Evolutionary conservation across 2,113 vertebrate genomes (phyloP), one percentile per base, ranked within the genome.

Genomic region (Eolophus roseicapilla): DNA sequence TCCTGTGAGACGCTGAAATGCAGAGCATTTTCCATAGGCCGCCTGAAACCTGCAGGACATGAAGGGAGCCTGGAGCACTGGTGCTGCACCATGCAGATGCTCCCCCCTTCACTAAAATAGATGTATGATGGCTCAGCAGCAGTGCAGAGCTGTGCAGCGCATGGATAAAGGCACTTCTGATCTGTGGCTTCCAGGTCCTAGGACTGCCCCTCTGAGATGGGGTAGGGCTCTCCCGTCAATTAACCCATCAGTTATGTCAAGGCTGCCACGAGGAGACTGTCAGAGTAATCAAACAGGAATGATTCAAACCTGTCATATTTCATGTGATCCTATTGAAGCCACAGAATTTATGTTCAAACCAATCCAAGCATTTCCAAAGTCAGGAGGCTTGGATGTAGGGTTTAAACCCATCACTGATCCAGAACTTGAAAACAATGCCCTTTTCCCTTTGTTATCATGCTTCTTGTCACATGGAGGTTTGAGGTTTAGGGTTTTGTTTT

Each of bases 231-330:
- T 85, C 16, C 16, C 14, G 10, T 29, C 44, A 55, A 23, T 39
- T 39, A 39, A 39, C 39, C 39, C 11, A 13, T 39, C 53, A 9
- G 14, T n/a, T 53, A 24, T 13, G 27, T 19, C 79, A 44, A 49
- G 65, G 44, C 11, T 87, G 74, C 12, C 43, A 8, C 0, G 0
- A 82, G 19, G 25, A 4, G 0, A 35, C 29, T 28, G 33, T 13
- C 24, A 0, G 1, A 82, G 31, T 33, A 53, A 41, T 35, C 46
- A 84, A 69, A 46, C 25, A 35, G 59, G 47, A 82, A 37, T 1
- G 3, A 23, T 67, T 86, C 50, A 77, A 35, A 53, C 3, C 49
- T 69, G 20, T 17, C 53, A 77, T 13, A 8, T 4, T 82, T 62
- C 52, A 41, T 0, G 0, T 62, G 49, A 17, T 31, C 52, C 25